Percentiles rank a stretch among this genome's conserved stretches.
phyloP scores from a whole-genome alignment of 2,888 invertebrate genomes.

The Drosophila falleni region DNA sequence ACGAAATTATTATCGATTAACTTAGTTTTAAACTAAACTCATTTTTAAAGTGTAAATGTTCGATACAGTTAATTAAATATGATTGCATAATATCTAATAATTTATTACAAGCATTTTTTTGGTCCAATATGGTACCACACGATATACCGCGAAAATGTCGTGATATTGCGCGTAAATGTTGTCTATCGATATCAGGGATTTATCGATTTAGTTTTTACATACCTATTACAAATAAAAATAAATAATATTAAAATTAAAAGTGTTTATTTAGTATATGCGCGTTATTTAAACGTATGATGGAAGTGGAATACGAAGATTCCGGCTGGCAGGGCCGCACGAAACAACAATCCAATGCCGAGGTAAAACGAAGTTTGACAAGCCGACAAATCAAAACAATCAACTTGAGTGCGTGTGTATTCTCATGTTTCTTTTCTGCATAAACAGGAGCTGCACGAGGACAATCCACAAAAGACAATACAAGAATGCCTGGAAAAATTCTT shows the following conservation, averaged over 20 bases:
- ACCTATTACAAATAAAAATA: constrained; percentile 31
- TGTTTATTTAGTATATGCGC: constrained; percentile 6
- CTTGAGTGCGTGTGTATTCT: constrained; percentile 8
- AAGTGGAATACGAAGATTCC: constrained; percentile 84
- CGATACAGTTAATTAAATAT: neutral
- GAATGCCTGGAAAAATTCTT: constrained; percentile 97
- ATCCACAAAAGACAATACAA: constrained; percentile 94
- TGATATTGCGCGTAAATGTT: neutral
- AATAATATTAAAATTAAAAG: constrained; percentile 28
- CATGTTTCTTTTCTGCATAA: neutral
- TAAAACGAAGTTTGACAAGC: constrained; percentile 9
- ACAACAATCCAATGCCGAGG: constrained; percentile 56
- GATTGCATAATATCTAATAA: neutral
- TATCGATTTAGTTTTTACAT: constrained; percentile 25
- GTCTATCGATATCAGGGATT: constrained; percentile 24
- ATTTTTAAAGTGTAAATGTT: neutral
- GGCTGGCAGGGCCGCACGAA: constrained; percentile 83
- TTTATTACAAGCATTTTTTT: neutral
- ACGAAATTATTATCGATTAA: neutral
- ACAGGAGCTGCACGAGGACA: constrained; percentile 88
- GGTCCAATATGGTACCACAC: neutral
- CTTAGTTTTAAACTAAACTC: neutral
- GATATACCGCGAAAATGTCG: constrained; percentile 19
- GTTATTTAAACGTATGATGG: constrained; percentile 67
- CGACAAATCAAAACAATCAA: constrained; percentile 27